Percentiles rank a stretch among this genome's conserved stretches.
These are phyloP conservation scores for Podabrus alpinus DNA, from an alignment of 2,888 invertebrate species.

Conservation along the genomic window DNA sequence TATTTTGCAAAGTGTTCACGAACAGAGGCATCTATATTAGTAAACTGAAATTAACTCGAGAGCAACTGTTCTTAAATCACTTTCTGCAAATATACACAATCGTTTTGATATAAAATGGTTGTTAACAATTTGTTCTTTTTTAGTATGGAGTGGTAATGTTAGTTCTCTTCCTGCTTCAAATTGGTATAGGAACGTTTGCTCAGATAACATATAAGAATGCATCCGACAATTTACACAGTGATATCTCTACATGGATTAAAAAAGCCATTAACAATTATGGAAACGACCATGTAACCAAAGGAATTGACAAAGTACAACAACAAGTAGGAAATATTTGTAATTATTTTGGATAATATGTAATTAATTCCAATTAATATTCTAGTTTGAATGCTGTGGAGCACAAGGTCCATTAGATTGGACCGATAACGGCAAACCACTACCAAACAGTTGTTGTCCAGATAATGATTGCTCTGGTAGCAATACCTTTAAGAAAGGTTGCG, in stretches of 20 bases:
- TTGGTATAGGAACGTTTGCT: not conserved
- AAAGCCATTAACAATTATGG: rapidly evolving
- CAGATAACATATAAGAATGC: not conserved
- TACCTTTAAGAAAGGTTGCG: slow-evolving; percentile 59
- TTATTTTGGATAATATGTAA: no score
- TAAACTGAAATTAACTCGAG: no score
- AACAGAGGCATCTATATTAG: not conserved
- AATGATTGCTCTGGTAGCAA: slow-evolving; percentile 50
- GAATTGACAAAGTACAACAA: not conserved
- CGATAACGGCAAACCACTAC: slow-evolving; percentile 20
- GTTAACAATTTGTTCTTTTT: not conserved
- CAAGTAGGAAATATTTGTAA: not conserved
- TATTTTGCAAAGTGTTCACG: not conserved
- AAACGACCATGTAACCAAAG: not conserved
- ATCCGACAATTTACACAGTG: not conserved
- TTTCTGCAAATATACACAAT: not conserved
- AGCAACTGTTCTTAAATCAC: not conserved
- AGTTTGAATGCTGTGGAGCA: slow-evolving; percentile 65
- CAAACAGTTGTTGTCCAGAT: slow-evolving; percentile 47
- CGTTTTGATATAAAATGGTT: not conserved
- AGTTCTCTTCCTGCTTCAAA: not conserved
- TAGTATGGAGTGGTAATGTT: not conserved
- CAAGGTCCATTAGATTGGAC: slow-evolving; percentile 45
- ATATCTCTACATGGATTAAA: not conserved
- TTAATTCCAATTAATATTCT: slow-evolving; percentile 13